Percentiles rank a stretch among this genome's conserved stretches.
Conservation (phyloP, 2,888 invertebrate species). For the Macaria notata region DNA sequence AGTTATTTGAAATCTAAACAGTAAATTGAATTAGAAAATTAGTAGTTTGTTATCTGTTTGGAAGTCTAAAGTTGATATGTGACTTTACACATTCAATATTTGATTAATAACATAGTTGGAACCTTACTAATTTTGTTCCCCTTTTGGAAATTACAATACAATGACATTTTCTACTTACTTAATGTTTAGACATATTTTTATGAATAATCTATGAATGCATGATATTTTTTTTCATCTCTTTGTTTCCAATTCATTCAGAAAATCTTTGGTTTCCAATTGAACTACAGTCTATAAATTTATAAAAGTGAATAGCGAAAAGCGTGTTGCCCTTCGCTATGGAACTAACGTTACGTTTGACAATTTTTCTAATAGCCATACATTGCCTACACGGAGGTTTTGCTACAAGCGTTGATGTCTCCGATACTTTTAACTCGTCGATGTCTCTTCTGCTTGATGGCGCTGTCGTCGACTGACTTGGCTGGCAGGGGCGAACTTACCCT, state of each 20-base stretch:
- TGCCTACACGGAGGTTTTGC: constrained; percentile 66
- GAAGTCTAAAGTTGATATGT: constrained; percentile 43
- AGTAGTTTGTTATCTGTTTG: constrained; percentile 12
- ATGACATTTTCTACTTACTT: constrained; percentile 20
- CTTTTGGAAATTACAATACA: constrained; percentile 8
- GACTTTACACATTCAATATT: constrained; percentile 34
- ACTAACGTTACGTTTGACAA: too few species aligned
- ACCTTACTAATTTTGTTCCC: constrained; percentile 8
- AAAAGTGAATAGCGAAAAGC: too few species aligned
- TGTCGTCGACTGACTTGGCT: constrained; percentile 71
- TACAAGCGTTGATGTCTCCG: constrained; percentile 86
- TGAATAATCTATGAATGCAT: too few species aligned
- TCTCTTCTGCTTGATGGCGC: constrained; percentile 73
- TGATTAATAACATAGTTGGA: background rate
- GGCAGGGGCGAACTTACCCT: constrained; percentile 76
- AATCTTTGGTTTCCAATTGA: too few species aligned
- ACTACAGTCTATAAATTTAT: too few species aligned
- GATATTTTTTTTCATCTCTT: too few species aligned
- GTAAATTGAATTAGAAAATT: constrained; percentile 10
- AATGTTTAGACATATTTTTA: background rate
- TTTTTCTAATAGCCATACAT: too few species aligned
- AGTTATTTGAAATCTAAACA: constrained; percentile 30
- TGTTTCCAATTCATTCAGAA: too few species aligned
- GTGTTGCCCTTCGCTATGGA: too few species aligned
- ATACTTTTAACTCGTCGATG: constrained; percentile 88